Conservation (phyloP, 2,113 vertebrate genomes). For the Choloepus hoffmanni region DNA sequence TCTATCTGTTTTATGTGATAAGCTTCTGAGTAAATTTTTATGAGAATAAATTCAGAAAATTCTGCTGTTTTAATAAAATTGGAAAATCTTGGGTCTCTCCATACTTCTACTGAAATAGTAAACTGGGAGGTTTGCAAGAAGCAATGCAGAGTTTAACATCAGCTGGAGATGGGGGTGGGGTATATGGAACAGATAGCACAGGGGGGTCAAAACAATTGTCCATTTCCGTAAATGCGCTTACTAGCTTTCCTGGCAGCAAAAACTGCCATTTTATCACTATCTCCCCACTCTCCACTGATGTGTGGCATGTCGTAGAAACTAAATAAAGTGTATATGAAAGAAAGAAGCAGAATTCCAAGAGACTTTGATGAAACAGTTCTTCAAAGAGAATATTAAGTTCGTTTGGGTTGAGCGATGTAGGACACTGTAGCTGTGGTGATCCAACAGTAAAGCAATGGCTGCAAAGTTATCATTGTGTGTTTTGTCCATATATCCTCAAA, state of each 20-base stretch:
- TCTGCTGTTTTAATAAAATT: neutral
- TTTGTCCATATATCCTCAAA: neutral
- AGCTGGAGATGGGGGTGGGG: neutral
- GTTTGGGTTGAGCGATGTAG: neutral
- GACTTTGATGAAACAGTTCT: conserved; percentile 11
- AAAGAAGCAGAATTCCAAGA: neutral
- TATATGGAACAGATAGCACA: neutral
- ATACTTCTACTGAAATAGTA: neutral
- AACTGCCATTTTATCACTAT: neutral
- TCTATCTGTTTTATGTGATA: neutral
- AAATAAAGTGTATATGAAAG: neutral
- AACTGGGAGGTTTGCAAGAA: neutral
- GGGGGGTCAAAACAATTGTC: neutral
- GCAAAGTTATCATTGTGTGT: neutral
- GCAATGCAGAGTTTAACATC: neutral
- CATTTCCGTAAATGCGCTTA: neutral
- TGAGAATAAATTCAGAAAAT: neutral
- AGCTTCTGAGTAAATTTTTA: neutral
- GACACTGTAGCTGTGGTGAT: neutral
- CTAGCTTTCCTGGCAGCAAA: neutral
- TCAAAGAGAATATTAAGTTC: conserved; percentile 4
- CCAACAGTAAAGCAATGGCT: neutral
- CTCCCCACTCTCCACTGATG: neutral
- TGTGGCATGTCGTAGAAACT: neutral
- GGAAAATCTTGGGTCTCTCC: neutral